Percentiles rank a stretch among this genome's conserved stretches.
These are phyloP conservation scores for Perccottus glenii DNA, from an alignment of 2,113 vertebrate species.

Conservation along the genomic window DNA sequence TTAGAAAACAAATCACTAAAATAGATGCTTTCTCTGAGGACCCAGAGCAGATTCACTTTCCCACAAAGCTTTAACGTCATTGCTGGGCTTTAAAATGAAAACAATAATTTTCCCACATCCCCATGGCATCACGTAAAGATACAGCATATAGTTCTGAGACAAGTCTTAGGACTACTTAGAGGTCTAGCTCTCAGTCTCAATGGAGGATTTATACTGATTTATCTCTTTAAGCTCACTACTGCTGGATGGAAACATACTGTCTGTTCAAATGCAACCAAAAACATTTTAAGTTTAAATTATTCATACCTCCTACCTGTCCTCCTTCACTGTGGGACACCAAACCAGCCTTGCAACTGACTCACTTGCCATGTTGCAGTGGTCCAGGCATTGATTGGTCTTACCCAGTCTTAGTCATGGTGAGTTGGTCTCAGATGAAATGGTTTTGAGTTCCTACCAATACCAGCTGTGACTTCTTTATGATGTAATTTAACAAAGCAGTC, in stretches of 20 bases:
- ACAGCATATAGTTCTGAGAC: not conserved
- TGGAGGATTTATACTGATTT: too few relatives aligned
- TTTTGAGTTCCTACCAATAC: not conserved
- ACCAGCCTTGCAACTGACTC: too few relatives aligned
- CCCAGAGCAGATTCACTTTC: conserved; percentile 59
- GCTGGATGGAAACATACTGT: too few relatives aligned
- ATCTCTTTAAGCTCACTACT: too few relatives aligned
- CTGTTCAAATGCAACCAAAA: too few relatives aligned
- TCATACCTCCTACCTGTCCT: too few relatives aligned
- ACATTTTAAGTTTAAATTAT: too few relatives aligned
- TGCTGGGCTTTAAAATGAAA: conserved; percentile 9
- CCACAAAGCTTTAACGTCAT: conserved; percentile 66
- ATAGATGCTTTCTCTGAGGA: conserved; percentile 75
- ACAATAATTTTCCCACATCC: conserved; percentile 15
- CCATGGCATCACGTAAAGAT: not conserved
- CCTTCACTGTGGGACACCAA: too few relatives aligned
- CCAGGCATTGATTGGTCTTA: not conserved
- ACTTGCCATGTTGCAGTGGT: too few relatives aligned
- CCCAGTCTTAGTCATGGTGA: not conserved
- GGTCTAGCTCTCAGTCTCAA: not conserved
- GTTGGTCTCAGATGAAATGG: not conserved
- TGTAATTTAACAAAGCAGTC: not conserved
- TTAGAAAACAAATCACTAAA: conserved; percentile 68
- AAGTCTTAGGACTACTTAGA: not conserved
- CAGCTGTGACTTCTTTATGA: not conserved